Evolutionary conservation across 2,888 invertebrate species (phyloP), one percentile per base, ranked within the genome.

Genomic region (Zhengitettix transpicula): DNA sequence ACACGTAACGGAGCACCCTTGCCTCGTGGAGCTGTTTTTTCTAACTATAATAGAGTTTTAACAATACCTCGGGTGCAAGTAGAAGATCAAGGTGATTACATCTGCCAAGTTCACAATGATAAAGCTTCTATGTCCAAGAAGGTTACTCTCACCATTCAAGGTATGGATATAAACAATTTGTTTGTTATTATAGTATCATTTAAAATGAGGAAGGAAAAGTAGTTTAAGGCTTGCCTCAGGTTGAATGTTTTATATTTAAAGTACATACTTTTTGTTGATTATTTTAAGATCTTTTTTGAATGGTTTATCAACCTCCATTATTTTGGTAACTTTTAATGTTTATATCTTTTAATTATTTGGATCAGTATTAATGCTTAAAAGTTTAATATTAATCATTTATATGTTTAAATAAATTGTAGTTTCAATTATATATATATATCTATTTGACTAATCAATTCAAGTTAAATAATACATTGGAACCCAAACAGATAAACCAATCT

Each of bases 81-180:
- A 12, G 92, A 91, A 71, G 96, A 97, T 76, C 89, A 92, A 73
- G 97, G 97, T 9, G 88, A 91, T 71, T 98, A 97, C 70, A 75
- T 83, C 17, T 98, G 97, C 71, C 81, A 87, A 63, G 92, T 89
- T 1, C 81, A 80, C 40, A 94, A 94, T 74, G 88, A 88, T 62
- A 79, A 86, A 64, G 80, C 85, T 47, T 82, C 85, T 2, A 82
- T 87, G 61, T 77, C 81, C 62, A 87, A 88, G 67, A 85, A 84
- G 64, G 86, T 94, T 1, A 81, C 83, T 60, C 75, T 95, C 15
- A 88, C 84, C 67, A 89, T 95, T 60, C 93, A 92, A 79, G 77
- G 77, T 77, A 64, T 58, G 63, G 64, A 42, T 28, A 28, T 28
- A n/a, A 15, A 52, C 8, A 15, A 8, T 55, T 53, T 58, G 11